A percentile compares a stretch with the other conserved stretches of the same genome.
These are phyloP conservation scores for Littorina saxatilis DNA, from an alignment of 1,140 invertebrate species.

Conservation along the genomic window DNA sequence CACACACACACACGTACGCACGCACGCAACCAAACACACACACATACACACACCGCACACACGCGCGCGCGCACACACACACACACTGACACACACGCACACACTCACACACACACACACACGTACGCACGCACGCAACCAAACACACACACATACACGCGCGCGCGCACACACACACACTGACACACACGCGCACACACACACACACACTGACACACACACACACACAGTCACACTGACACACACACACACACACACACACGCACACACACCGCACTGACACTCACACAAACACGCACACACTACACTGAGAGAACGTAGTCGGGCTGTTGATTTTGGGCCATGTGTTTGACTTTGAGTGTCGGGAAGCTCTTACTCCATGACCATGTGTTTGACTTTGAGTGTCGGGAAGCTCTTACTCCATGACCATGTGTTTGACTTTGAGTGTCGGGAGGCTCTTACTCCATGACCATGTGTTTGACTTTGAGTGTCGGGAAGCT, in stretches of 20 bases:
- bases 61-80: not conserved
- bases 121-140: not conserved
- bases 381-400: not conserved
- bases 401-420: not conserved
- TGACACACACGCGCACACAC: not conserved
- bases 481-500: too few species aligned
- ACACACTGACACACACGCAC: not conserved
- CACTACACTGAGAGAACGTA: too few species aligned
- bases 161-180: not conserved
- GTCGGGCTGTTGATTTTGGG: too few species aligned
- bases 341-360: too few species aligned
- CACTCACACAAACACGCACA: too few species aligned
- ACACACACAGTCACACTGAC: not conserved
- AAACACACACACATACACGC: not conserved
- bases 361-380: too few species aligned
- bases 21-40: not conserved
- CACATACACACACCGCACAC: slow-evolving; percentile 3
- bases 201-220: not conserved
- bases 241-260: slow-evolving; percentile 16
- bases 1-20: slow-evolving; percentile 7
- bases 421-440: too few species aligned
- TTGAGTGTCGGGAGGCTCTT: too few species aligned
- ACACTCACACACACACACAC: slow-evolving; percentile 15
- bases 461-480: too few species aligned
- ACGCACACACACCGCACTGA: not conserved